A percentile compares a stretch with the other conserved stretches of the same genome.
Evolutionary conservation across 2,888 invertebrate genomes (phyloP).

Genomic region (Carcina quercana): DNA sequence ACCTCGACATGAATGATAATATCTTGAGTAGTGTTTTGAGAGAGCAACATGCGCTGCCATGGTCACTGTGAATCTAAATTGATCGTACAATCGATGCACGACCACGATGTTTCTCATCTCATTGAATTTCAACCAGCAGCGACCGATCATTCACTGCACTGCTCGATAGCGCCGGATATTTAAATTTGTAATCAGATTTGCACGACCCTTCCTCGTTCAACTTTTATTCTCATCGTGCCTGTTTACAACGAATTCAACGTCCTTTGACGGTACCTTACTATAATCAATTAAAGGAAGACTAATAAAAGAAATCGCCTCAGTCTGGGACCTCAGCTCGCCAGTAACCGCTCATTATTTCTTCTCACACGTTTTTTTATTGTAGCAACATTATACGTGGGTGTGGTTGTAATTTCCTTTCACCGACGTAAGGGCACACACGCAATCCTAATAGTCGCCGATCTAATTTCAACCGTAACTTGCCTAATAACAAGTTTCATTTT

Average conservation of each 20-base stretch:
- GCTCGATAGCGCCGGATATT: constrained; percentile 59
- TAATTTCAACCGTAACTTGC: constrained; percentile 26
- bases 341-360: constrained; percentile 74
- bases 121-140: constrained; percentile 43
- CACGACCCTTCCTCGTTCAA: constrained; percentile 52
- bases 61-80: constrained; percentile 37
- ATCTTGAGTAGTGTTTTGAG: too few species aligned
- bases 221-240: constrained; percentile 43
- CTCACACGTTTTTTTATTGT: constrained; percentile 74
- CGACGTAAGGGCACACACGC: constrained; percentile 75
- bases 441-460: constrained; percentile 31
- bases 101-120: constrained; percentile 45
- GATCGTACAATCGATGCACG: constrained; percentile 35
- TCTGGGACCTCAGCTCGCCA: constrained; percentile 55
- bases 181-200: constrained; percentile 61
- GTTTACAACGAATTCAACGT: constrained; percentile 23
- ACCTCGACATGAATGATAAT: too few species aligned
- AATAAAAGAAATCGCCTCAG: constrained; percentile 54
- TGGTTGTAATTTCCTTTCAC: constrained; percentile 76
- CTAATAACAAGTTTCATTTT: constrained; percentile 21
- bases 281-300: constrained; percentile 68
- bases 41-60: constrained; percentile 5
- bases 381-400: constrained; percentile 74
- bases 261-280: constrained; percentile 43
- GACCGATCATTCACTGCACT: constrained; percentile 19